These are phyloP conservation scores for Tadarida brasiliensis DNA, from an alignment of 2,797 vertebrate genomes.

Conservation along the genomic window DNA sequence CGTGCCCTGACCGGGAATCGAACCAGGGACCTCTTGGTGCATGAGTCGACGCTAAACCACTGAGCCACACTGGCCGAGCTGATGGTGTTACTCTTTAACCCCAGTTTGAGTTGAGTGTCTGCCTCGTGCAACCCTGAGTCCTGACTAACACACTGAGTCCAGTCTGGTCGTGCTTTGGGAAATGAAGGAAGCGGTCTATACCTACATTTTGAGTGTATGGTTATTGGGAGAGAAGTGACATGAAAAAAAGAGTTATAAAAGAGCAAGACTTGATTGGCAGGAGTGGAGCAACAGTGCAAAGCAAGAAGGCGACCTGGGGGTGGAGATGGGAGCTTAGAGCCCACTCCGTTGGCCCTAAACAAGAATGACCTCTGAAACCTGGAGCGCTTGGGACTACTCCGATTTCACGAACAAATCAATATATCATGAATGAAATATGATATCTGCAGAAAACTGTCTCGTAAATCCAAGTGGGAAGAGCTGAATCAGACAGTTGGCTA, in stretches of 20 bases:
- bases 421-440: conserved; percentile 20
- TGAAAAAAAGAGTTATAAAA: neutral
- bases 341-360: neutral
- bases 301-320: neutral
- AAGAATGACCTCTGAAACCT: neutral
- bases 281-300: neutral
- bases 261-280: neutral
- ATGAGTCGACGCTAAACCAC: rapidly evolving
- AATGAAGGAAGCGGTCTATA: neutral
- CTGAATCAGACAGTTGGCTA: conserved; percentile 37
- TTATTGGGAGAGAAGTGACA: neutral
- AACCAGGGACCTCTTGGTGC: too few relatives aligned
- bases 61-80: too few relatives aligned
- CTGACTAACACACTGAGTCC: neutral
- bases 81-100: neutral
- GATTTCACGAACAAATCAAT: conserved; percentile 20
- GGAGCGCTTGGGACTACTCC: neutral
- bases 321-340: neutral
- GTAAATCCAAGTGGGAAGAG: neutral
- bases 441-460: neutral
- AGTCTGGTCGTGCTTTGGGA: neutral
- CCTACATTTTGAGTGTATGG: neutral
- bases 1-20: too few relatives aligned
- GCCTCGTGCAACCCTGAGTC: neutral
- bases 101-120: neutral